These are phyloP conservation scores for Macaria liturata DNA, from an alignment of 2,888 invertebrate species.

Conservation along the genomic window DNA sequence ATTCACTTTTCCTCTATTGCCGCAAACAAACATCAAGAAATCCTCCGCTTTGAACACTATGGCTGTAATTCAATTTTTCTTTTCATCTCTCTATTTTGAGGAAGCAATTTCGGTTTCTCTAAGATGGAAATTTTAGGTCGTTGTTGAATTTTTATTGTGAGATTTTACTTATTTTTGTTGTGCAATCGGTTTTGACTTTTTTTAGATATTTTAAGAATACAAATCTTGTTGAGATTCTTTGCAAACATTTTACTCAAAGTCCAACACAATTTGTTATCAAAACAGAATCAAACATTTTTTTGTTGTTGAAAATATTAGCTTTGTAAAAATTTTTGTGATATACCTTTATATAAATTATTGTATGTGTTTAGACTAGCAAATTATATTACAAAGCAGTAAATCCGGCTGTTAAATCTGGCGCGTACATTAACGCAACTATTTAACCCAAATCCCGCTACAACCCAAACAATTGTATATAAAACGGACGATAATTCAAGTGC, in stretches of 20 bases:
- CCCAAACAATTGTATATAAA: slow-evolving; percentile 52
- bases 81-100: slow-evolving; percentile 51
- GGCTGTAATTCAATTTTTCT: slow-evolving; percentile 64
- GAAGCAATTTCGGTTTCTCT: slow-evolving; percentile 27
- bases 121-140: slow-evolving; percentile 38
- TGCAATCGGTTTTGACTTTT: slow-evolving; percentile 4
- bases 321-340: too few relatives aligned
- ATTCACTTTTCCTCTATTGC: slow-evolving; percentile 65
- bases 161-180: slow-evolving; percentile 6
- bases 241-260: not conserved
- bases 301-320: too few relatives aligned
- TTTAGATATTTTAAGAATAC: not conserved
- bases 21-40: slow-evolving; percentile 72
- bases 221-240: not conserved
- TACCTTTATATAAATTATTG: not conserved
- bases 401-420: slow-evolving; percentile 11
- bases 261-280: not conserved
- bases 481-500: slow-evolving; percentile 61
- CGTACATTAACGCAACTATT: slow-evolving; percentile 35
- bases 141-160: slow-evolving; percentile 28
- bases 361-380: not conserved
- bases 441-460: slow-evolving; percentile 31
- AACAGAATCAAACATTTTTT: too few relatives aligned
- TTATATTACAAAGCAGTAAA: not conserved
- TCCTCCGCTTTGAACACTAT: slow-evolving; percentile 55